Base-by-base conservation (phyloP, 2,888 invertebrate genomes). In the Bombyx huttoni region DNA sequence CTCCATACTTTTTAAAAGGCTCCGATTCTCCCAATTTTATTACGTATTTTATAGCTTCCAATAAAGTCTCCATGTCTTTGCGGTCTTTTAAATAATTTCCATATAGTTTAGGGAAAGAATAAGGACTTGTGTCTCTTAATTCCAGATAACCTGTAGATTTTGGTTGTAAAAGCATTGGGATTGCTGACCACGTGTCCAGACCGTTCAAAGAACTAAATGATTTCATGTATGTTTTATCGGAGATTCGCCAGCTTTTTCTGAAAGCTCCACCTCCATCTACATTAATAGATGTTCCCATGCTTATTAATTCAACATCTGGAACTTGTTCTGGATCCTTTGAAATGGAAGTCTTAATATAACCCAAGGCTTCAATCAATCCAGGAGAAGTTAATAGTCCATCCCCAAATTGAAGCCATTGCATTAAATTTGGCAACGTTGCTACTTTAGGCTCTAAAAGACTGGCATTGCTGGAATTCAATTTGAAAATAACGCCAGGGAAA, bases 1-100 rank as follows among this genome's bases (percentile, higher is more conserved):
- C 79, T 3, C 89, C 89, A 53, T 91, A 90, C 48, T 88, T 89
- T 58, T 82, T 84, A 70, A 94, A 91, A 0, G 92, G 81, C 1
- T 89, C 84, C 1, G 92, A 91, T 59, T 90, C 68, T 0, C 90
- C 86, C 6, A 94, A 73, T 52, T 89, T 81, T 49, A 92, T 89
- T 0, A 91, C 75, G 54, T 90, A 90, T 67, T 91, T 92, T 6
- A 93, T 85, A 24, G 91, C 92, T 53, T 89, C 89, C 34, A 91
- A 76, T 13, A 92, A 58, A 0, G 91, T 90, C 13, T 86, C 83
- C 49, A 92, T 71, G 62, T 95, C 90, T 53, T 89, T 85, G 12
- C 91, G 90, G 67, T 95, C 91, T 0, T 90, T 89, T 54, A 96
- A 91, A 69, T 96, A 97, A 63, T 96, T 94, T 0, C 95, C 93